Percentiles rank a stretch among this genome's conserved stretches.
Evolutionary conservation across 2,888 invertebrate genomes (phyloP).

Genomic region (Polydrusus pterygomalis): DNA sequence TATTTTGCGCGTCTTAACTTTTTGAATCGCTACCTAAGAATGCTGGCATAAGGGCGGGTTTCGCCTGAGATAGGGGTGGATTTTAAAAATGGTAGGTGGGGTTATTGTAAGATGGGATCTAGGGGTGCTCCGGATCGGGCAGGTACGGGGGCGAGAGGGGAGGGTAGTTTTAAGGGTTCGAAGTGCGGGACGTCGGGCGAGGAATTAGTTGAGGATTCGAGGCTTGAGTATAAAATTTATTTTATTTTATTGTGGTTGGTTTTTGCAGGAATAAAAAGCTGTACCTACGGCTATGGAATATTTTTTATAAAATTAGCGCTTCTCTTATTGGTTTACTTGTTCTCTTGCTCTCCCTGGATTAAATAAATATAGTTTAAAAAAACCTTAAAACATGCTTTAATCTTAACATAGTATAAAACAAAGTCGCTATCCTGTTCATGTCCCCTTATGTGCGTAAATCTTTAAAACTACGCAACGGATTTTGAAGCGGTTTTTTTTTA

Average conservation of each 20-base stretch:
- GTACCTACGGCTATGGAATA: too few relatives aligned
- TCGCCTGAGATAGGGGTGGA: slow-evolving; percentile 68
- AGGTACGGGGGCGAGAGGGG: slow-evolving; percentile 59
- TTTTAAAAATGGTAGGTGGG: slow-evolving; percentile 62
- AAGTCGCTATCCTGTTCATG: too few relatives aligned
- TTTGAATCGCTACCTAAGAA: slow-evolving; percentile 66
- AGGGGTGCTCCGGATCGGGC: slow-evolving; percentile 25
- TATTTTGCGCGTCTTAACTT: slow-evolving; percentile 68
- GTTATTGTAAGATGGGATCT: slow-evolving; percentile 48
- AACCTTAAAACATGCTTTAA: too few relatives aligned
- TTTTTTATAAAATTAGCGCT: too few relatives aligned
- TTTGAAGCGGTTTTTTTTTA: too few relatives aligned
- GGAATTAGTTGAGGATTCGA: slow-evolving; percentile 29
- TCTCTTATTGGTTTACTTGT: too few relatives aligned
- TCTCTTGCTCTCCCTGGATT: too few relatives aligned
- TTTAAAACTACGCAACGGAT: too few relatives aligned
- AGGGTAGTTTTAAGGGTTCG: slow-evolving; percentile 64
- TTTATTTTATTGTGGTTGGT: neutral
- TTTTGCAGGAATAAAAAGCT: too few relatives aligned
- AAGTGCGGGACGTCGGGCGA: slow-evolving; percentile 58
- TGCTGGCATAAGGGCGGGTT: slow-evolving; percentile 66
- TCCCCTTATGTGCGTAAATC: too few relatives aligned
- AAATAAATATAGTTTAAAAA: too few relatives aligned
- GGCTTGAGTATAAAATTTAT: slow-evolving; percentile 35
- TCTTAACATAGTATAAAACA: too few relatives aligned